A percentile compares a stretch with the other conserved stretches of the same genome.
phyloP scores from a whole-genome alignment of 2,113 vertebrate species.

The Chamaea fasciata region DNA sequence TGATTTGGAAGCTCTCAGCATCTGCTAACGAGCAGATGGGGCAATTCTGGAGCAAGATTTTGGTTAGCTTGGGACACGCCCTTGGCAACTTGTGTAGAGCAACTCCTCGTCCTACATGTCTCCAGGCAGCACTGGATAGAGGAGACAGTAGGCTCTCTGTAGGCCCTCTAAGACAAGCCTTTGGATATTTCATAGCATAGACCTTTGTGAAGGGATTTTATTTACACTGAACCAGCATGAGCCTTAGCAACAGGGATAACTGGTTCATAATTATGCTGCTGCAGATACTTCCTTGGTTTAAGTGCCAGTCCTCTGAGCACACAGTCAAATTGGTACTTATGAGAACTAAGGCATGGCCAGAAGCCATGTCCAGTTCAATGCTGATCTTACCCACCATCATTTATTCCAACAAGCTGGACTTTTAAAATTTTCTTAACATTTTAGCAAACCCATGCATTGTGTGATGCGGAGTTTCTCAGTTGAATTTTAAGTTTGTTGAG shows the following conservation, averaged over 20 bases:
- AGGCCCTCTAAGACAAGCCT: neutral
- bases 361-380: neutral
- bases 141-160: neutral
- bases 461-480: neutral
- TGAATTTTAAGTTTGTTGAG: neutral
- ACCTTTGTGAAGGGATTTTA: neutral
- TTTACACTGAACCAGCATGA: neutral
- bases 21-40: neutral
- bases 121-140: neutral
- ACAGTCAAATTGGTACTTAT: neutral
- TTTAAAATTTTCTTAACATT: neutral
- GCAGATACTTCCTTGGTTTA: neutral
- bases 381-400: neutral
- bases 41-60: neutral
- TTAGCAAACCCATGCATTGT: neutral
- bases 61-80: neutral
- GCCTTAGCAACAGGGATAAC: neutral
- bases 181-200: neutral
- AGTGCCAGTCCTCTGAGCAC: neutral
- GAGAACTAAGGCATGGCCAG: neutral
- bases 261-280: neutral
- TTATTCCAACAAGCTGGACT: neutral
- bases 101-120: rapidly evolving
- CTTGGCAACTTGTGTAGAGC: neutral
- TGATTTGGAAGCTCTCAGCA: neutral